Percentiles rank a stretch among this genome's conserved stretches.
These are phyloP conservation scores for Pelecanoides urinatrix DNA, from an alignment of 2,113 vertebrate genomes.

Conservation along the genomic window DNA sequence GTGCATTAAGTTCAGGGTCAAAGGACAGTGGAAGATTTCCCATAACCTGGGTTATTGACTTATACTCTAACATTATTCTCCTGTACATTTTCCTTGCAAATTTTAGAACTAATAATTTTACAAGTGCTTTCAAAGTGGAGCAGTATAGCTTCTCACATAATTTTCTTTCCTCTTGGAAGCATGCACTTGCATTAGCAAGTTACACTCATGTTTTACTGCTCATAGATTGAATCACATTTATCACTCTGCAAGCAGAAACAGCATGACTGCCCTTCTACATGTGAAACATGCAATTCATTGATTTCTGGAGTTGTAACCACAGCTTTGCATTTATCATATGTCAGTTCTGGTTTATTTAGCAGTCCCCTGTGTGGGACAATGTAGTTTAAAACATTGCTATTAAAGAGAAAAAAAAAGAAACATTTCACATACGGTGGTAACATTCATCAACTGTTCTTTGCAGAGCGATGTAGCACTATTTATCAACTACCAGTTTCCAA, in stretches of 20 bases:
- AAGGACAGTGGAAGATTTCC: not conserved
- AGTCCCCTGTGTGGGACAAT: constrained; percentile 25
- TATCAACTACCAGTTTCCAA: not conserved
- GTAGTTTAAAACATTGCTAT: constrained; percentile 32
- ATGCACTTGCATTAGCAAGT: not conserved
- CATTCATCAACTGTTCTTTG: constrained; percentile 18
- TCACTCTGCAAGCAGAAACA: constrained; percentile 62
- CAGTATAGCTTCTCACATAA: not conserved
- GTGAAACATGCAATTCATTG: constrained; percentile 62
- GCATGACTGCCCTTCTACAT: constrained; percentile 37
- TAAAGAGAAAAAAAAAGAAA: not conserved
- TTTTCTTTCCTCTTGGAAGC: not conserved
- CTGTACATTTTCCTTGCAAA: not conserved
- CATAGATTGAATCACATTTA: constrained; percentile 61
- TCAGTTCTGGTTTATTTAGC: constrained; percentile 65
- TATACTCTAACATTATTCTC: accelerated
- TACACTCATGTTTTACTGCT: constrained; percentile 40
- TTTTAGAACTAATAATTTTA: constrained; percentile 26
- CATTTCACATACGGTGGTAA: constrained; percentile 18
- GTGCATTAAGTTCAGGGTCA: not conserved
- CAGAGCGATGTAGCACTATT: not conserved
- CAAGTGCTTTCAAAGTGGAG: not conserved
- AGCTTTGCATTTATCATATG: constrained; percentile 67
- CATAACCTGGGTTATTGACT: not conserved
- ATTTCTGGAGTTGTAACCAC: constrained; percentile 54